Percentiles rank a stretch among this genome's conserved stretches.
These are phyloP conservation scores for Salvelinus namaycush DNA, from an alignment of 2,113 vertebrate genomes.

Conservation along the genomic window DNA sequence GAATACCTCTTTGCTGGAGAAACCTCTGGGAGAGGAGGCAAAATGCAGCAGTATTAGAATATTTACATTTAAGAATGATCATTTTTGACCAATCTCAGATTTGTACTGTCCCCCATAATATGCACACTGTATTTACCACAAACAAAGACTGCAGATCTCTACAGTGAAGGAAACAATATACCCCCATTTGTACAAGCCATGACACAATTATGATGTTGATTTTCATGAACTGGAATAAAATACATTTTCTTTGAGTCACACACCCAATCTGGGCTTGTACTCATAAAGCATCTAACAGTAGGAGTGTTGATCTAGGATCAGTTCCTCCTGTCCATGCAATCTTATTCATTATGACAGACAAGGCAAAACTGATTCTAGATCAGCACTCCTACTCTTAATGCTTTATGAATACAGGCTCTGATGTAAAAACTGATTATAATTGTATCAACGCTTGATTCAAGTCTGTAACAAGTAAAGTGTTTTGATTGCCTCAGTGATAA, in stretches of 20 bases:
- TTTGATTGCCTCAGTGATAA: background rate
- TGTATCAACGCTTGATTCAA: background rate
- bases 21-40: background rate
- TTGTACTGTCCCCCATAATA: background rate
- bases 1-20: conserved; percentile 1
- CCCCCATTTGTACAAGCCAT: background rate
- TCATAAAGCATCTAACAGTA: too few species aligned
- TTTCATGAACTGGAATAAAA: background rate
- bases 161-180: background rate
- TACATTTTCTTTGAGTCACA: background rate
- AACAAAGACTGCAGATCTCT: background rate
- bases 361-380: too few species aligned
- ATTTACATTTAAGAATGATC: conserved; percentile 6
- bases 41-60: conserved; percentile 18
- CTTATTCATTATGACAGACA: too few species aligned
- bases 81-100: conserved; percentile 2
- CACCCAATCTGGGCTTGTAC: background rate
- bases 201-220: background rate
- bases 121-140: background rate
- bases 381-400: background rate
- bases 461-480: background rate
- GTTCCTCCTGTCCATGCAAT: too few species aligned
- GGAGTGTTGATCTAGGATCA: background rate
- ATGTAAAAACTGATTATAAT: background rate
- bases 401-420: background rate